Evolutionary conservation across 2,888 invertebrate species (phyloP), one percentile per base, ranked within the genome.

Genomic region (Pollenia labialis): DNA sequence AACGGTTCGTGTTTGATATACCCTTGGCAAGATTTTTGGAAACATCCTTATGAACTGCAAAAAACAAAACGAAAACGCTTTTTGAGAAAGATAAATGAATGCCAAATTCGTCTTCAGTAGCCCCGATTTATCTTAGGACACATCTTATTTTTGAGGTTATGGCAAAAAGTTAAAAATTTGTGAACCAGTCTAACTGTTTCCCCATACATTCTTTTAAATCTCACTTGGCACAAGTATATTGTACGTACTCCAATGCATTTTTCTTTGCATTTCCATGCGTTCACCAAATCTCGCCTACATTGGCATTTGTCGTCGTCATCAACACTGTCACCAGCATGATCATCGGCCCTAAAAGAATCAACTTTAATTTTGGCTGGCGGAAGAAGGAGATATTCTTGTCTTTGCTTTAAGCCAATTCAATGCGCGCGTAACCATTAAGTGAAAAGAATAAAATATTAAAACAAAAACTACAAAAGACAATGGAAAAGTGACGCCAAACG

Each of bases 401-500:
- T 79, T 54, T 32, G 74, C 50, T 64, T 52, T 54, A 75, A 80
- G 75, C 75, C 81, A 86, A 71, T 83, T 69, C 75, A 80, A 80
- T 56, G 79, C 56, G 50, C 23, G 64, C 56, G 75, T 68, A 75
- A 75, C 80, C 72, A 79, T 83, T 80, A 77, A 84, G 46, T 68
- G 16, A 83, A 86, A 76, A 85, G 68, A 82, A 76, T 64, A 71
- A 69, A 76, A 81, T 71, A 44, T 18, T 58, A 32, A 66, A 74
- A 68, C 23, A 75, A 75, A 58, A 76, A 56, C 46, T 75, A 60
- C 18, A 42, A 79, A 86, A 82, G 56, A 79, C 68, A 69, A 64
- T 79, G 64, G 52, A 81, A 64, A 64, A 77, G 18, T 64, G 79
- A 74, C 74, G 84, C 79, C 84, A 84, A 80, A 84, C 79, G 68